These are phyloP conservation scores for Hyposoter dolosus DNA, from an alignment of 2,888 invertebrate genomes.

Conservation along the genomic window DNA sequence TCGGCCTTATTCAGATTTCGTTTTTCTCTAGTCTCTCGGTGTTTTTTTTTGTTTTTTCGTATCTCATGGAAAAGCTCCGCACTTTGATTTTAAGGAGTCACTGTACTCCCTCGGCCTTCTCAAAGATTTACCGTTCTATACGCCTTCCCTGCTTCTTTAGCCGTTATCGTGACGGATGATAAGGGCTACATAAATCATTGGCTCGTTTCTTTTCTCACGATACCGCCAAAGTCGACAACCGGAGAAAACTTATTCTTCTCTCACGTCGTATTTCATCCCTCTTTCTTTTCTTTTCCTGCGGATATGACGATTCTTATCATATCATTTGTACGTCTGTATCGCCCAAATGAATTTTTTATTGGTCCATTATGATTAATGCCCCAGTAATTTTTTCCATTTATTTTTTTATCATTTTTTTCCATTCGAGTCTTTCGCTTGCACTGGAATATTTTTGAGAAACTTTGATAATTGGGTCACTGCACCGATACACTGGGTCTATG, in stretches of 20 bases:
- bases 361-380: not conserved
- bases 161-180: slow-evolving; percentile 58
- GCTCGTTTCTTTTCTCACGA: slow-evolving; percentile 22
- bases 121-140: slow-evolving; percentile 47
- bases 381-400: no score
- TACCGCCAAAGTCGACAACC: slow-evolving; percentile 27
- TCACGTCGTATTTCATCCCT: slow-evolving; percentile 23
- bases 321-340: slow-evolving; percentile 10
- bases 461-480: not conserved
- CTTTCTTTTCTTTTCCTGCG: not conserved
- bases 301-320: slow-evolving; percentile 31
- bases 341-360: slow-evolving; percentile 22
- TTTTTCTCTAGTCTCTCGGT: not conserved
- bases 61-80: slow-evolving; percentile 34
- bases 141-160: not conserved
- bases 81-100: slow-evolving; percentile 56
- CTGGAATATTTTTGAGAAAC: no score
- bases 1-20: slow-evolving; percentile 19
- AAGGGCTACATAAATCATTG: slow-evolving; percentile 47
- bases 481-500: not conserved
- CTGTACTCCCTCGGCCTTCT: slow-evolving; percentile 10
- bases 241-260: slow-evolving; percentile 32
- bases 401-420: not conserved
- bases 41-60: not conserved
- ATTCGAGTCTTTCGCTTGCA: not conserved